These are phyloP conservation scores for Calliopum simillimum DNA, from an alignment of 2,888 invertebrate genomes.

Conservation along the genomic window DNA sequence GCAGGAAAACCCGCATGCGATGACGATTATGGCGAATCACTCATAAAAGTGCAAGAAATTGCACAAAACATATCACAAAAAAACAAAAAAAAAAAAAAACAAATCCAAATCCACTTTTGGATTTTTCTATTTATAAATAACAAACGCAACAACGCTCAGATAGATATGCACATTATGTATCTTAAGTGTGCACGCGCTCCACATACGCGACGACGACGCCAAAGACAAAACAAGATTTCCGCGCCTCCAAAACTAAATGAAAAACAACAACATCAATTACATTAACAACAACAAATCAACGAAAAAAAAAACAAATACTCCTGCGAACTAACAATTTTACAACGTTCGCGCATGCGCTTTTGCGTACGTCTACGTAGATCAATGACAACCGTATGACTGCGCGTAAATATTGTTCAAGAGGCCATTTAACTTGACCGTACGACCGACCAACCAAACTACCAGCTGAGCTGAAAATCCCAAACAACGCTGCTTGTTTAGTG, in stretches of 20 bases:
- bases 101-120: slow-evolving; percentile 21
- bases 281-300: too few species aligned
- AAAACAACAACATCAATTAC: slow-evolving; percentile 2
- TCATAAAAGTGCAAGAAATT: too few species aligned
- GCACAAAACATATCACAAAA: not conserved
- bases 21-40: too few species aligned
- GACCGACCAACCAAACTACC: not conserved
- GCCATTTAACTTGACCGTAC: slow-evolving; percentile 31
- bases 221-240: slow-evolving; percentile 17
- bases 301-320: slow-evolving; percentile 13
- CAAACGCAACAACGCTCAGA: slow-evolving; percentile 12
- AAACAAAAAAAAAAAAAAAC: not conserved
- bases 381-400: slow-evolving; percentile 37
- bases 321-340: not conserved
- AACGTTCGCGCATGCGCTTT: slow-evolving; percentile 28
- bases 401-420: slow-evolving; percentile 26
- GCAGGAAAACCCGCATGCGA: too few species aligned
- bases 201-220: not conserved
- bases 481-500: too few species aligned
- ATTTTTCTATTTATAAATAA: slow-evolving; percentile 12
- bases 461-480: too few species aligned
- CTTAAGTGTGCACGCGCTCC: slow-evolving; percentile 2
- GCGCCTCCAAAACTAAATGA: not conserved
- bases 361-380: slow-evolving; percentile 23
- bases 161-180: slow-evolving; percentile 3